Conservation (phyloP, 2,888 invertebrate species). For the Idaea dimidiata region DNA sequence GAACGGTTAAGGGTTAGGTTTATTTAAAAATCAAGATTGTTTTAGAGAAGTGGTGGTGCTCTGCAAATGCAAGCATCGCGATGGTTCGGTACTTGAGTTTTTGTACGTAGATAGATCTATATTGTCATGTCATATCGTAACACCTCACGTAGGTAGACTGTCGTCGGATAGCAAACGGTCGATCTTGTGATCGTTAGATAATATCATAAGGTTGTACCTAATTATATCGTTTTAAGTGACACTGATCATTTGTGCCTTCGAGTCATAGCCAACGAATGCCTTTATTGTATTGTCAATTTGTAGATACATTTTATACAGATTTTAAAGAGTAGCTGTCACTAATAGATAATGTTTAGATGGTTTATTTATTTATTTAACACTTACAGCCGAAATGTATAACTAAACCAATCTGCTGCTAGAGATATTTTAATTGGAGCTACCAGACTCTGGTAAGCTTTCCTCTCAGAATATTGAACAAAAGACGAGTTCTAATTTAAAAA, state of each 20-base stretch:
- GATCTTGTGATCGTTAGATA: constrained; percentile 40
- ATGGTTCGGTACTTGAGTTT: not conserved
- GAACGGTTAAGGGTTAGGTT: constrained; percentile 62
- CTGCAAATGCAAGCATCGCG: not conserved
- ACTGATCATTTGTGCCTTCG: constrained; percentile 70
- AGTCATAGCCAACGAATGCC: constrained; percentile 77
- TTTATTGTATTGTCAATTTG: constrained; percentile 63
- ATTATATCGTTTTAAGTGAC: constrained; percentile 46
- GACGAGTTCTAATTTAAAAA: no score
- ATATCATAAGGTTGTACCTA: constrained; percentile 37
- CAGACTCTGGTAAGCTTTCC: no score
- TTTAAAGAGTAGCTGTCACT: constrained; percentile 52
- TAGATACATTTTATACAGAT: constrained; percentile 67
- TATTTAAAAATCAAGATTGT: constrained; percentile 49
- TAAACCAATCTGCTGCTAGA: constrained; percentile 34
- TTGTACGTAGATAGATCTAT: constrained; percentile 42
- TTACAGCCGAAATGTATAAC: constrained; percentile 43
- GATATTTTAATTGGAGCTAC: not conserved
- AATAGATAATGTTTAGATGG: constrained; percentile 46
- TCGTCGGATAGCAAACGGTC: constrained; percentile 39
- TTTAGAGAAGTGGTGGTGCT: constrained; percentile 52
- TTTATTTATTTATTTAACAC: constrained; percentile 53
- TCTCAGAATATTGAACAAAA: no score
- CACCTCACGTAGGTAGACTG: constrained; percentile 31
- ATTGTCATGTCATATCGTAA: constrained; percentile 38